These are phyloP conservation scores for Callocephalon fimbriatum DNA, from an alignment of 2,113 vertebrate genomes.

Conservation along the genomic window DNA sequence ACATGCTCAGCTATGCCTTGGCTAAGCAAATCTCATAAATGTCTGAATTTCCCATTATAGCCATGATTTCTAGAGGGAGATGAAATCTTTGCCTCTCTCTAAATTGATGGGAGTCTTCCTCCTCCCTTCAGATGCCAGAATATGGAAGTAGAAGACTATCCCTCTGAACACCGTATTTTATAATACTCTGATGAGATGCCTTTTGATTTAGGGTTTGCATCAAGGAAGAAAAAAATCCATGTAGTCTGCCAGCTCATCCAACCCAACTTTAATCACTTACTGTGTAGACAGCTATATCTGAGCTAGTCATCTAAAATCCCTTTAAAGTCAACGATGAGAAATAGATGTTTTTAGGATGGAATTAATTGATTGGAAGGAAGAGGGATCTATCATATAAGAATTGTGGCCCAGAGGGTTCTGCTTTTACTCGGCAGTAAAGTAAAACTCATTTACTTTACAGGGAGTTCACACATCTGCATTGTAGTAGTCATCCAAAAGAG, in stretches of 20 bases:
- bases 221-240: constrained; percentile 16
- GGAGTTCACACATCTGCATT: not conserved
- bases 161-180: constrained; percentile 55
- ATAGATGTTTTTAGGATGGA: constrained; percentile 67
- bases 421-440: not conserved
- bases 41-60: constrained; percentile 37
- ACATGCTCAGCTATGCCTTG: not conserved
- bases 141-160: not conserved
- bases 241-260: constrained; percentile 53
- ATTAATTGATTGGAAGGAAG: constrained; percentile 64
- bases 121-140: constrained; percentile 47
- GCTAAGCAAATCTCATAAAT: constrained; percentile 42
- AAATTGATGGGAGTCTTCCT: constrained; percentile 57
- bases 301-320: constrained; percentile 68
- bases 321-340: constrained; percentile 67
- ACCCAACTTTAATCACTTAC: constrained; percentile 66
- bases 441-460: not conserved
- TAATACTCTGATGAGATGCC: constrained; percentile 44
- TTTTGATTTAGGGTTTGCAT: constrained; percentile 63
- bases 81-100: constrained; percentile 57
- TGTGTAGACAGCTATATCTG: constrained; percentile 57
- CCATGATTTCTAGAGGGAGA: constrained; percentile 53
- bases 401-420: constrained; percentile 25
- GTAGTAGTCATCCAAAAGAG: not conserved
- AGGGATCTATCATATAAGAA: constrained; percentile 41